Evolutionary conservation across 2,888 invertebrate genomes (phyloP), one percentile per base, ranked within the genome.

Genomic region (Perithous albicinctus): DNA sequence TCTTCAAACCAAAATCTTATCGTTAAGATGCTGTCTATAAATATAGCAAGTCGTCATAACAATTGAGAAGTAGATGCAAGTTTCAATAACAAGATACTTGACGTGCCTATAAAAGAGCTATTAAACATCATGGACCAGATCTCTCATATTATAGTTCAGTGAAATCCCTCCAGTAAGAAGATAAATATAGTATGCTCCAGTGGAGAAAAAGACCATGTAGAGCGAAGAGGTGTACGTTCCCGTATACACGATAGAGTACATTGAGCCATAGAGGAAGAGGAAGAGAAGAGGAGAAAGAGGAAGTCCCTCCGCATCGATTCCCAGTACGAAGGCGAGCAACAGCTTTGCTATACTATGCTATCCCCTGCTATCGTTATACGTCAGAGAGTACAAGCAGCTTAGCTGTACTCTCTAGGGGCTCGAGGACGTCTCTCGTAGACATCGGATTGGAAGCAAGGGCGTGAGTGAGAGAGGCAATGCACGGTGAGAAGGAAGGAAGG

Each of bases 351-450:
- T 66, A 51, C 43, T 32, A 20, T 23, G 51, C 63, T 74, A 74
- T 74, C 73, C 51, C 38, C 41, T 63, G 23, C 56, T 73, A 78
- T 73, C 73, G 73, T 78, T 73, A 67, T 79, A 80, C 76, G 80
- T 70, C 76, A 64, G 69, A 69, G 64, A 76, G 80, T 72, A 76
- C 80, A 79, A 79, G 63, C 74, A 74, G 79, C 79, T 79, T 79
- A 79, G 69, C 74, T 69, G 74, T 79, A 79, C 61, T 63, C 54
- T 69, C 69, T 26, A 8, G 63, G 15, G 26, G 18, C 67, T 48
- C 72, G 48, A 64, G 69, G 61, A 69, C 61, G 38, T 74, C 38
- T 67, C 41, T 61, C 76, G 63, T 73, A 70, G 75, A 76, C 46
- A 56, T 75, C 29, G 64, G 76, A 80, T 70, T 64, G 69, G 75